phyloP scores from a whole-genome alignment of 2,113 vertebrate species.

The Bos javanicus region DNA sequence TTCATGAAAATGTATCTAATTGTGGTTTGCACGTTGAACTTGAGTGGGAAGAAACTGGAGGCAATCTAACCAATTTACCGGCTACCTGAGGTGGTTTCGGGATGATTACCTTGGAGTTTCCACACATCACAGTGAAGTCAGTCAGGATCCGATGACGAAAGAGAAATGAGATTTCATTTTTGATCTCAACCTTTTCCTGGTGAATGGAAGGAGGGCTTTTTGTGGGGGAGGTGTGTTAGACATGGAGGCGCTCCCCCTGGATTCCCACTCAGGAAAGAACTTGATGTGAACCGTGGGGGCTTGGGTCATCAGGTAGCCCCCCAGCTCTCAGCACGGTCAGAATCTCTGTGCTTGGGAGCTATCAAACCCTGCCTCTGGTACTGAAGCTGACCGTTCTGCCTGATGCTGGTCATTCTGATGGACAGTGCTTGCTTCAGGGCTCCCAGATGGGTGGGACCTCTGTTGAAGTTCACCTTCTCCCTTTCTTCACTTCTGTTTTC shows the following conservation, averaged over 20 bases:
- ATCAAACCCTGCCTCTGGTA: not conserved
- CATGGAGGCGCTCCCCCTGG: not conserved
- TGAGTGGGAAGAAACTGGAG: constrained; percentile 12
- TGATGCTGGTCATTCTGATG: not conserved
- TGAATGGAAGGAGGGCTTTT: not conserved
- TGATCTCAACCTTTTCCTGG: not conserved
- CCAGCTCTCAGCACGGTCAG: not conserved
- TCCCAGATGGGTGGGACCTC: not conserved
- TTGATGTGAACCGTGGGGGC: not conserved
- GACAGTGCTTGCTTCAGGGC: not conserved
- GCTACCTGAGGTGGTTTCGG: not conserved
- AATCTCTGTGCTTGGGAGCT: not conserved
- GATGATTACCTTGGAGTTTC: constrained; percentile 4
- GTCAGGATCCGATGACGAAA: not conserved
- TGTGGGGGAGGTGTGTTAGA: not conserved
- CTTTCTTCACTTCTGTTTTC: not conserved
- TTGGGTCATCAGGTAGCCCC: not conserved
- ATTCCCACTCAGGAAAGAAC: not conserved
- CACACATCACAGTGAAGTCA: not conserved
- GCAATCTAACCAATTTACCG: not conserved
- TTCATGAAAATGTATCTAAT: constrained; percentile 9
- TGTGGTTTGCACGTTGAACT: not conserved
- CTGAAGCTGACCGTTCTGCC: not conserved
- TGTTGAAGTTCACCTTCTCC: not conserved
- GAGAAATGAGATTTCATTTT: constrained; percentile 35